phyloP scores from a whole-genome alignment of 2,888 invertebrate species.

The Argyresthia albistria region DNA sequence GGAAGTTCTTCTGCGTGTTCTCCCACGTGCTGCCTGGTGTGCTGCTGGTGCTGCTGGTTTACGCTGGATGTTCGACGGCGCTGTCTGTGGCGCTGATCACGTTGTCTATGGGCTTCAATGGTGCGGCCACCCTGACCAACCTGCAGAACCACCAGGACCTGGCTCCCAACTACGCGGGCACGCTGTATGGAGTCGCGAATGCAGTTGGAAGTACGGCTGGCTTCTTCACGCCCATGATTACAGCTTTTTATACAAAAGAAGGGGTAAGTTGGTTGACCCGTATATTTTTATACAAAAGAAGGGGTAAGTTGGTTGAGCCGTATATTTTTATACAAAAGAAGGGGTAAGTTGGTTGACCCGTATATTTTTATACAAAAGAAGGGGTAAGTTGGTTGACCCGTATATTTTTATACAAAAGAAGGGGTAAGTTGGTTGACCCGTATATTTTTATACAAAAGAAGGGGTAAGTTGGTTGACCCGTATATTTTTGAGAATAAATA shows the following conservation, averaged over 20 bases:
- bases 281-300: conserved; percentile 57
- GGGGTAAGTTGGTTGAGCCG: conserved; percentile 51
- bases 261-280: conserved; percentile 46
- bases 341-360: conserved; percentile 51
- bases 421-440: conserved; percentile 51
- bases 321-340: conserved; percentile 62
- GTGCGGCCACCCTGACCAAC: conserved; percentile 74
- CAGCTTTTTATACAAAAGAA: conserved; percentile 74
- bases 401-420: conserved; percentile 62
- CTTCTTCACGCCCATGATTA: conserved; percentile 81
- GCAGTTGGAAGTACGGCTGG: conserved; percentile 80
- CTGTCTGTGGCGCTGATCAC: conserved; percentile 76
- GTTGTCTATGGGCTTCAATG: conserved; percentile 77
- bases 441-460: conserved; percentile 62
- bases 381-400: conserved; percentile 51
- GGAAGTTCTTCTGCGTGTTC: conserved; percentile 77
- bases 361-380: conserved; percentile 62
- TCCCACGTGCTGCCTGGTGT: conserved; percentile 71
- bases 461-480: conserved; percentile 51
- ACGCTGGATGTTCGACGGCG: conserved; percentile 74
- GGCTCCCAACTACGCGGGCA: conserved; percentile 84
- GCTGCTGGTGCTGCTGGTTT: conserved; percentile 68
- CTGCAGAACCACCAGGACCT: conserved; percentile 80
- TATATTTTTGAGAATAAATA: neutral
- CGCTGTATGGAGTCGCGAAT: conserved; percentile 84